These are phyloP conservation scores for Cosmopolites sordidus DNA, from an alignment of 2,888 invertebrate genomes.

Conservation along the genomic window DNA sequence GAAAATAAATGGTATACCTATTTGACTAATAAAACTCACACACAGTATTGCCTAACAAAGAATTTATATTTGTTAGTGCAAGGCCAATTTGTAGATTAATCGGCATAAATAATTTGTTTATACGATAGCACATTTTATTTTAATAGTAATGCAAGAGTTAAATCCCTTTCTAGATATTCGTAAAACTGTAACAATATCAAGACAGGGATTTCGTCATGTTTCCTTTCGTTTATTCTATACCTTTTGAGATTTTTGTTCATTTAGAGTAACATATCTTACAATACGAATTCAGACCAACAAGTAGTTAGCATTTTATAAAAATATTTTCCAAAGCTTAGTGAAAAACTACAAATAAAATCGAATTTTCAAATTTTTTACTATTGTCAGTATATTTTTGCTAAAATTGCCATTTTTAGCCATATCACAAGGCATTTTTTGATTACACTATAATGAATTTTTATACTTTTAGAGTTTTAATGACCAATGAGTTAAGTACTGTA, in stretches of 20 bases:
- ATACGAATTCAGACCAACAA: constrained; percentile 37
- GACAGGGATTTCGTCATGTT: no score
- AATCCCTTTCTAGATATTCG: no score
- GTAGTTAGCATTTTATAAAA: constrained; percentile 38
- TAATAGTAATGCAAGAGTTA: no score
- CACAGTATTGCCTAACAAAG: background rate
- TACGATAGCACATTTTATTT: no score
- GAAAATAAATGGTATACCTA: background rate
- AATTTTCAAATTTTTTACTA: constrained; percentile 27
- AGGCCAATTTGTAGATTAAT: background rate
- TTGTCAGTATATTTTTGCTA: constrained; percentile 37
- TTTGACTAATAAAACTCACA: background rate
- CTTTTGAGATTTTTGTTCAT: constrained; percentile 17
- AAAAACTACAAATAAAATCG: constrained; percentile 30
- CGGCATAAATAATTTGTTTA: no score
- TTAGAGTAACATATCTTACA: constrained; percentile 39
- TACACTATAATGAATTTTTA: constrained; percentile 19
- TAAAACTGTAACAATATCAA: no score
- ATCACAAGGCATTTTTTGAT: constrained; percentile 31
- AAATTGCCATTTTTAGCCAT: constrained; percentile 36
- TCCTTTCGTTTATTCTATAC: no score
- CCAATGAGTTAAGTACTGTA: constrained; percentile 7
- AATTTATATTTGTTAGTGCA: background rate
- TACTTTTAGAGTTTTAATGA: constrained; percentile 18
- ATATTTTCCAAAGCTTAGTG: constrained; percentile 43